Percentiles rank a stretch among this genome's conserved stretches.
Conservation (phyloP, 2,113 vertebrate genomes). For the Carettochelys insculpta region DNA sequence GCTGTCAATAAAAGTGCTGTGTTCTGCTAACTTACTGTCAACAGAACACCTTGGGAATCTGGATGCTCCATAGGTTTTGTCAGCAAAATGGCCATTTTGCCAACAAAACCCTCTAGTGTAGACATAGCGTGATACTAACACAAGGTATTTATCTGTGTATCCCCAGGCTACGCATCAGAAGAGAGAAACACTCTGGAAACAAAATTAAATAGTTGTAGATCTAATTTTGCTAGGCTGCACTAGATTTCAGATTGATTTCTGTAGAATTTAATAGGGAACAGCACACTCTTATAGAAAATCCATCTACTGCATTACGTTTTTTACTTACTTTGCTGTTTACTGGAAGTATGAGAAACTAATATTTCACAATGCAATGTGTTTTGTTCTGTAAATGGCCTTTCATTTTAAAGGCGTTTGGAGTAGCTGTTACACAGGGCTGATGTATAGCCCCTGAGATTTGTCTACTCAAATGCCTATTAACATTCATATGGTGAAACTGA, state of each 20-base stretch:
- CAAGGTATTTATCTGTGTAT: slow-evolving; percentile 67
- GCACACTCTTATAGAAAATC: slow-evolving; percentile 70
- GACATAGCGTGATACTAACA: no score
- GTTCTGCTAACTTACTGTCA: no score
- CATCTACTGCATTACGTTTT: slow-evolving; percentile 48
- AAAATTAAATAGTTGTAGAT: slow-evolving; percentile 81
- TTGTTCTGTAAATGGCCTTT: slow-evolving; percentile 52
- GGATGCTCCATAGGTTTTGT: no score
- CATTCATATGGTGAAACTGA: slow-evolving; percentile 36
- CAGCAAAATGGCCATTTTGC: no score
- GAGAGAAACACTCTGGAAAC: slow-evolving; percentile 72
- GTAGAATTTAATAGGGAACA: slow-evolving; percentile 70
- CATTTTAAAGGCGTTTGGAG: slow-evolving; percentile 43
- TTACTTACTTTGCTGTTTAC: slow-evolving; percentile 69
- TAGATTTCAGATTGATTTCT: slow-evolving; percentile 78
- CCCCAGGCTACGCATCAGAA: slow-evolving; percentile 67
- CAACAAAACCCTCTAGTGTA: no score
- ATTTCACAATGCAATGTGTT: slow-evolving; percentile 54
- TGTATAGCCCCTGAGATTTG: slow-evolving; percentile 28
- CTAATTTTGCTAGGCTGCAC: slow-evolving; percentile 78
- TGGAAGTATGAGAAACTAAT: slow-evolving; percentile 72
- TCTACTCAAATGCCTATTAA: slow-evolving; percentile 23
- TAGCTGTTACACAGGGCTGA: slow-evolving; percentile 2
- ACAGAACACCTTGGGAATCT: no score
- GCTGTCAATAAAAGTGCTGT: no score